phyloP scores from a whole-genome alignment of 2,888 invertebrate genomes.

The Eupithecia insigniata region DNA sequence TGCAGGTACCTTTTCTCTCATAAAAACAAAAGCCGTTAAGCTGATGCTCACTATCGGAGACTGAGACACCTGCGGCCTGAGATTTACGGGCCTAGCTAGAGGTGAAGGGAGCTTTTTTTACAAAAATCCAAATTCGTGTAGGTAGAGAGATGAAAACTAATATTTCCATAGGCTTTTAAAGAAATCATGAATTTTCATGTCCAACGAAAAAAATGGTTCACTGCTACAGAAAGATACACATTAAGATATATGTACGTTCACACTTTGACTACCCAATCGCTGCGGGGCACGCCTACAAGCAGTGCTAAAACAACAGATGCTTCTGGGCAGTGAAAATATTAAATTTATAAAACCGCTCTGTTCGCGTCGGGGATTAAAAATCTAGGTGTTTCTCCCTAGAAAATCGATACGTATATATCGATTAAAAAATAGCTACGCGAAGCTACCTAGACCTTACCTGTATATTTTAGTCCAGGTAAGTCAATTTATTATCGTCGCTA shows the following conservation, averaged over 20 bases:
- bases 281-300: not conserved
- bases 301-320: not conserved
- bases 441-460: not conserved
- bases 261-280: no score
- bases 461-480: constrained; percentile 4
- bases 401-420: no score
- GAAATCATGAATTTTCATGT: not conserved
- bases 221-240: no score
- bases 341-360: not conserved
- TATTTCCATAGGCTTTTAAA: not conserved
- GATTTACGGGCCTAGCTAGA: not conserved
- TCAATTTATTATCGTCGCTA: constrained; percentile 22
- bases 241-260: no score
- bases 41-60: not conserved
- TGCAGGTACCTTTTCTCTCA: not conserved
- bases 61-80: not conserved
- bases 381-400: not conserved
- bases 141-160: not conserved
- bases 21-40: constrained; percentile 1
- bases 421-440: not conserved
- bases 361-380: not conserved
- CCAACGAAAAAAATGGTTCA: not conserved
- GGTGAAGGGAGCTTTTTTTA: not conserved
- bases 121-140: not conserved
- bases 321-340: not conserved